These are phyloP conservation scores for Micronycteris hirsuta DNA, from an alignment of 2,113 vertebrate genomes.

Conservation along the genomic window DNA sequence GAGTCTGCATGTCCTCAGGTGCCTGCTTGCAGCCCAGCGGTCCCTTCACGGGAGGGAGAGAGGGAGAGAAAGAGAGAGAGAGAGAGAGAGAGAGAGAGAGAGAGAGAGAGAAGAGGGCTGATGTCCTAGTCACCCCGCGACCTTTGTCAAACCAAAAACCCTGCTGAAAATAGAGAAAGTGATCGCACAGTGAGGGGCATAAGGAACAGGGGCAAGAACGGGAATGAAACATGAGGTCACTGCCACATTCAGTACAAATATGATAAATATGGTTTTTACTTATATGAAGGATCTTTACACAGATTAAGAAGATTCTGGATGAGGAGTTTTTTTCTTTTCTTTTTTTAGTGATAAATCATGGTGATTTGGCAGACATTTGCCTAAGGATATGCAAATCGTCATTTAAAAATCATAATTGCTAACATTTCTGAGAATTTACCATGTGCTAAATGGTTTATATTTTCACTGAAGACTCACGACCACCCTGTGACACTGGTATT, in stretches of 20 bases:
- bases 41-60: too few species aligned
- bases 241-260: background rate
- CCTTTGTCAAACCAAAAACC: background rate
- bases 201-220: background rate
- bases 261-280: background rate
- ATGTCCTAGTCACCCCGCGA: background rate
- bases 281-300: background rate
- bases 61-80: too few species aligned
- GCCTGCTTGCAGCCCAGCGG: background rate
- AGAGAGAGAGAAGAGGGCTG: background rate
- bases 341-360: background rate
- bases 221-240: background rate
- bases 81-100: too few species aligned
- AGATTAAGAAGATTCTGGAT: background rate
- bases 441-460: background rate
- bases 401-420: background rate
- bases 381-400: background rate
- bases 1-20: accelerated
- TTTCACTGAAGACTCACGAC: background rate
- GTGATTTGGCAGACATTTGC: background rate
- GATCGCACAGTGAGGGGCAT: too few species aligned
- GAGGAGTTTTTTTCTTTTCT: background rate
- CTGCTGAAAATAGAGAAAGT: background rate
- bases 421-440: background rate
- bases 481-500: background rate